Conservation (phyloP, 2,113 vertebrate species). For the Daphoenositta chrysoptera region DNA sequence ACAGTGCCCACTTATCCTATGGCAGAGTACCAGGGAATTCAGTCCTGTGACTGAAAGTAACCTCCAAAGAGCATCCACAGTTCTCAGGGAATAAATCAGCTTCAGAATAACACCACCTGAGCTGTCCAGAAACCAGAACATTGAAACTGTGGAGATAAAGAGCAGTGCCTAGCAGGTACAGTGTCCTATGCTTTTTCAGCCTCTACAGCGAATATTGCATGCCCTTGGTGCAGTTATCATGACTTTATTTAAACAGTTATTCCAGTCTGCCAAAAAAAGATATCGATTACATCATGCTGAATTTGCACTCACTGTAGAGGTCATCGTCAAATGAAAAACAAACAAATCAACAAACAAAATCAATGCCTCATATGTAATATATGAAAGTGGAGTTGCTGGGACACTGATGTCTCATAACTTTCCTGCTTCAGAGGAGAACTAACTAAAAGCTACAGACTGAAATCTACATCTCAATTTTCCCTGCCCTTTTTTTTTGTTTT, state of each 20-base stretch:
- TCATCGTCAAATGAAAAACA: conserved; percentile 10
- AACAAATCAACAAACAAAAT: background rate
- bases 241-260: background rate
- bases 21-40: background rate
- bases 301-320: conserved; percentile 5
- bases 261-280: conserved; percentile 19
- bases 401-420: background rate
- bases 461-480: background rate
- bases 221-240: background rate
- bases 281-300: conserved; percentile 18
- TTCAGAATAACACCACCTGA: background rate
- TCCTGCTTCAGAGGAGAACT: background rate
- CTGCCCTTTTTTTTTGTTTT: background rate
- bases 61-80: background rate
- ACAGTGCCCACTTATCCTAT: background rate
- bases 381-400: background rate
- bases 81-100: background rate
- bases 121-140: background rate
- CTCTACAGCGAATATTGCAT: background rate
- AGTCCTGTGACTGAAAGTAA: background rate
- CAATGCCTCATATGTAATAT: conserved; percentile 10
- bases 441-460: background rate
- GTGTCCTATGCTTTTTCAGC: background rate
- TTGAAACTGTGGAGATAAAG: background rate
- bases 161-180: background rate